Conservation (phyloP, 2,797 vertebrate species). For the Myotis planiceps region DNA sequence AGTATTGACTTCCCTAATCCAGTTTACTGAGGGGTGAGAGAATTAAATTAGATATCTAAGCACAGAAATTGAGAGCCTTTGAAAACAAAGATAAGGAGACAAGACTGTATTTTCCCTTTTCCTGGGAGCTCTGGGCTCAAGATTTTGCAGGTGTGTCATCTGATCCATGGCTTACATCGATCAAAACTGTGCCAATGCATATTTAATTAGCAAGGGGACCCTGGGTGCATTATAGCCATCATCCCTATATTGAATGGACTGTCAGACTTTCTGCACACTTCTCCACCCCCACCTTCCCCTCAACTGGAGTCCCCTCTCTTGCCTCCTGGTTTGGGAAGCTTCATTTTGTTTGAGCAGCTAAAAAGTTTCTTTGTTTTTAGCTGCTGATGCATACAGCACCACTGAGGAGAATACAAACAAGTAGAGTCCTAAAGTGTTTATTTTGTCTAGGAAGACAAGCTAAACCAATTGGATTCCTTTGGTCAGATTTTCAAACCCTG, state of each 20-base stretch:
- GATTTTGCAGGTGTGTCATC: conserved; percentile 95
- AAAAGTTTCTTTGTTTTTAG: conserved; percentile 99
- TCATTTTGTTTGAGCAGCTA: conserved; percentile 92
- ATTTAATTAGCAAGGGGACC: conserved; percentile 98
- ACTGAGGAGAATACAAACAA: conserved; percentile 95
- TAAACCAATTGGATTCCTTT: conserved; percentile 85
- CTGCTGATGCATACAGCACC: conserved; percentile 93
- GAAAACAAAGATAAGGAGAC: conserved; percentile 92
- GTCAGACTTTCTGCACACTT: conserved; percentile 94
- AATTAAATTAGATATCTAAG: conserved; percentile 94
- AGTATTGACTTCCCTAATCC: conserved; percentile 94
- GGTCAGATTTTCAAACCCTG: conserved; percentile 85
- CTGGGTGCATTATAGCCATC: conserved; percentile 91
- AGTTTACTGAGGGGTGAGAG: conserved; percentile 93
- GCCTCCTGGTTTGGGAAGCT: conserved; percentile 89
- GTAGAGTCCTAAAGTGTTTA: conserved; percentile 92
- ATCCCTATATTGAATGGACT: conserved; percentile 92
- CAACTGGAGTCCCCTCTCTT: conserved; percentile 56
- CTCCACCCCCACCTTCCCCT: conserved; percentile 84
- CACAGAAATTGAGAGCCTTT: conserved; percentile 92
- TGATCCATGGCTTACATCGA: conserved; percentile 95
- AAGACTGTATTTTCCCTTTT: conserved; percentile 90
- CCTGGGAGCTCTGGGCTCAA: conserved; percentile 91
- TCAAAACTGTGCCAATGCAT: conserved; percentile 96
- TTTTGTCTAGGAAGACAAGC: conserved; percentile 91